Conservation (phyloP, 2,797 vertebrate genomes). For the Xiphophorus birchmanni region DNA sequence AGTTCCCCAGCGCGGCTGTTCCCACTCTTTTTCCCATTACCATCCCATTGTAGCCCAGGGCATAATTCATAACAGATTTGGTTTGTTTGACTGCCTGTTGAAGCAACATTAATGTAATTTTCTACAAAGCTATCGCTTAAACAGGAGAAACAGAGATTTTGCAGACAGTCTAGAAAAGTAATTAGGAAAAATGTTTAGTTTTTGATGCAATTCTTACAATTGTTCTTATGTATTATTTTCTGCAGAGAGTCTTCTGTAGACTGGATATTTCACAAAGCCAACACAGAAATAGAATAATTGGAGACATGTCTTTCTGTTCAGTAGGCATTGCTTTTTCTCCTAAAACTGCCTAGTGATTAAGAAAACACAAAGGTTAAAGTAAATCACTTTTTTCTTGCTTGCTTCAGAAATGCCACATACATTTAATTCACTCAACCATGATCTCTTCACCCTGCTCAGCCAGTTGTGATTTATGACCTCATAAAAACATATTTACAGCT, state of each 20-base stretch:
- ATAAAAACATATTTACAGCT: constrained; percentile 29
- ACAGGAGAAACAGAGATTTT: neutral
- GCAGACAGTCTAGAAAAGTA: neutral
- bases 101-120: neutral
- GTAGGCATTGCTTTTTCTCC: constrained; percentile 11
- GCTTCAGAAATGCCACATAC: constrained; percentile 4
- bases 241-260: neutral
- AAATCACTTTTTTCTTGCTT: constrained; percentile 9
- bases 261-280: constrained; percentile 3
- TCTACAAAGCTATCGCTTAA: neutral
- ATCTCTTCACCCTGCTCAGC: constrained; percentile 23
- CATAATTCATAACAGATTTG: neutral
- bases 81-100: neutral
- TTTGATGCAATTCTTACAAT: neutral
- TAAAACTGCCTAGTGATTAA: constrained; percentile 7
- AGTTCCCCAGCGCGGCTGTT: neutral
- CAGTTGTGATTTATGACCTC: constrained; percentile 17
- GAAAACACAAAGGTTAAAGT: constrained; percentile 11
- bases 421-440: constrained; percentile 18
- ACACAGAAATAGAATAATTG: constrained; percentile 6
- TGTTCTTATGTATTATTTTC: neutral
- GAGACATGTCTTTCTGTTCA: constrained; percentile 8
- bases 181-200: neutral
- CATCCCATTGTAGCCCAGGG: neutral
- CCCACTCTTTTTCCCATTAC: neutral